phyloP scores from a whole-genome alignment of 2,113 vertebrate species.

The Lophura nycthemera region DNA sequence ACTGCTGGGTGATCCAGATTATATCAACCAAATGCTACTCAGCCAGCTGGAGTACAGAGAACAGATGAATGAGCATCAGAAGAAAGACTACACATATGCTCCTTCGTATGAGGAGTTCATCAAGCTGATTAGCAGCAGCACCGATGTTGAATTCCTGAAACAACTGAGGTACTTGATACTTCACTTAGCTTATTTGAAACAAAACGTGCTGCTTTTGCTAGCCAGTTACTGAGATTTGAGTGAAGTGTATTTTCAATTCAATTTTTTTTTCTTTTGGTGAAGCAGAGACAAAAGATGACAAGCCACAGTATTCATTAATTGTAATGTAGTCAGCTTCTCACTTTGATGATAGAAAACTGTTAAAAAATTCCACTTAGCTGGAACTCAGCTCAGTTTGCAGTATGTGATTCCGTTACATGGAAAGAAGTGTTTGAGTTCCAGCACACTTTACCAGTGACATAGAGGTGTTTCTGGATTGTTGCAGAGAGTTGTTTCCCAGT shows the following conservation, averaged over 20 bases:
- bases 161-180: constrained; percentile 89
- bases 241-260: neutral
- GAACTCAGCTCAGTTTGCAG: neutral
- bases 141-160: constrained; percentile 95
- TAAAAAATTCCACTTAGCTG: neutral
- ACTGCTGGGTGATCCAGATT: constrained; percentile 94
- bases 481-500: neutral
- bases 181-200: neutral
- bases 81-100: constrained; percentile 96
- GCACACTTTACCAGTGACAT: accelerated
- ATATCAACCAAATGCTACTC: constrained; percentile 94
- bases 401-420: neutral
- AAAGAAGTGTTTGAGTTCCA: neutral
- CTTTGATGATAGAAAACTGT: neutral
- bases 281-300: neutral
- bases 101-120: constrained; percentile 99
- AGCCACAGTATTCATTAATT: neutral
- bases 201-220: neutral
- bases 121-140: constrained; percentile 95
- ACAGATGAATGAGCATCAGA: constrained; percentile 93
- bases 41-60: constrained; percentile 94
- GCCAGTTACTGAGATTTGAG: neutral
- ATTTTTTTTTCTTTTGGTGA: constrained; percentile 6
- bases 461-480: neutral
- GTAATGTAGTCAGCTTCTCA: neutral